These are phyloP conservation scores for Labrus mixtus DNA, from an alignment of 2,113 vertebrate genomes.

Conservation along the genomic window DNA sequence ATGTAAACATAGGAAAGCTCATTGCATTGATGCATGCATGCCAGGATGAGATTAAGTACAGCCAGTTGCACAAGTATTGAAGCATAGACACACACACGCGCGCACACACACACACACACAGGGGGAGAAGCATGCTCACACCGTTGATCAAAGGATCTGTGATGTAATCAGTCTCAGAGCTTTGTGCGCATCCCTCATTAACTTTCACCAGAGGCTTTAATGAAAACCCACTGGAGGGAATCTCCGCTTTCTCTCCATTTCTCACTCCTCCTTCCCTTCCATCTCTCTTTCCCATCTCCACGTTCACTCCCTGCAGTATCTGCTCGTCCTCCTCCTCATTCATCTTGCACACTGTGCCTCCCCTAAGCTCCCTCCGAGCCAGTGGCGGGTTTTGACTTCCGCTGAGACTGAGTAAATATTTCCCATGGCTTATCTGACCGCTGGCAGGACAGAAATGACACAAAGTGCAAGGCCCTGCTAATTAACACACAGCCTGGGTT, in stretches of 20 bases:
- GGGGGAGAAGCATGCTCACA: constrained; percentile 11
- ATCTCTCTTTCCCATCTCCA: constrained; percentile 55
- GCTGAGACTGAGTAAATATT: constrained; percentile 76
- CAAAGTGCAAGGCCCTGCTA: constrained; percentile 55
- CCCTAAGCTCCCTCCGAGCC: constrained; percentile 38
- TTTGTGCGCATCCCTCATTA: constrained; percentile 78
- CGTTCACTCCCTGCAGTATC: constrained; percentile 60
- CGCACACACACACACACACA: background rate
- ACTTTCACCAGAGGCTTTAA: constrained; percentile 75
- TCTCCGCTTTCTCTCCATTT: constrained; percentile 59
- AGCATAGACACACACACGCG: background rate
- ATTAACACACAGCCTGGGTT: constrained; percentile 64
- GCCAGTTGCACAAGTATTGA: constrained; percentile 24
- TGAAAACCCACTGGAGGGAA: constrained; percentile 81
- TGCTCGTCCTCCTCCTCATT: constrained; percentile 68
- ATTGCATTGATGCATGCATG: background rate
- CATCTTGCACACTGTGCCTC: constrained; percentile 47
- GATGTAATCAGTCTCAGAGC: constrained; percentile 74
- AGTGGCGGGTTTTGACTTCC: constrained; percentile 71
- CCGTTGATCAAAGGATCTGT: constrained; percentile 77
- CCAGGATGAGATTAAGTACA: constrained; percentile 37
- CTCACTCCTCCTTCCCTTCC: constrained; percentile 13
- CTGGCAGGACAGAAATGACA: constrained; percentile 56
- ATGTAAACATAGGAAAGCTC: constrained; percentile 47
- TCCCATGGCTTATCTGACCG: constrained; percentile 81